Evolutionary conservation across 37 sponge, comb jelly and placozoan genomes (phyloP).

Genomic region (Aphrocallistes beatrix): DNA sequence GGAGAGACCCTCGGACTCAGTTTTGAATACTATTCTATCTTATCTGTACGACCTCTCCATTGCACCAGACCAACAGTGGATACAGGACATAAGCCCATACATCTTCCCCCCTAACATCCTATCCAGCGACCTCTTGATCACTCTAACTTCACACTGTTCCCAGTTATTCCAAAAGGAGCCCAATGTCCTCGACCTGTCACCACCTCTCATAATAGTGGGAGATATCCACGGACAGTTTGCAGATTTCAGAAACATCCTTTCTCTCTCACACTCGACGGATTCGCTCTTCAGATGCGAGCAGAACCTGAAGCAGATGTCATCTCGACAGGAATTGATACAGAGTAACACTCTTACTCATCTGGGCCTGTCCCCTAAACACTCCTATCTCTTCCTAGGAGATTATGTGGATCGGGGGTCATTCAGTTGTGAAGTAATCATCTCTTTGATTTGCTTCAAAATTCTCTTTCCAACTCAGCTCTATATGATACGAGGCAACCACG

Average conservation of each 20-base stretch:
- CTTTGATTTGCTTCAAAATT: slow-evolving; percentile 41
- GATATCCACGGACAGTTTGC: slow-evolving; percentile 14
- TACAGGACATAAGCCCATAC: neutral
- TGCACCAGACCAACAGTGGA: neutral
- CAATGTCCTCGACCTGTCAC: neutral
- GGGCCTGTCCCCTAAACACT: neutral
- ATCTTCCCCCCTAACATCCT: neutral
- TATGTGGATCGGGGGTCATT: slow-evolving; percentile 56
- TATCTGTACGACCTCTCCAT: neutral
- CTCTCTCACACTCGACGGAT: neutral
- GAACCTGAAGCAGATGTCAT: neutral
- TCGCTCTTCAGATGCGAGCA: neutral
- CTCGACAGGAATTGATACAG: neutral
- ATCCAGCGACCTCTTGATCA: neutral
- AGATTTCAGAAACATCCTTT: neutral
- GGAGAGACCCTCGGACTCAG: neutral
- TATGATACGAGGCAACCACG: slow-evolving; percentile 64
- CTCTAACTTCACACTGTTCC: neutral
- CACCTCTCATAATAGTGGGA: neutral
- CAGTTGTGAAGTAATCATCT: slow-evolving; percentile 45
- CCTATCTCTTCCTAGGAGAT: slow-evolving; percentile 65
- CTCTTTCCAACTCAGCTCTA: slow-evolving; percentile 30
- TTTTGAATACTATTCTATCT: neutral
- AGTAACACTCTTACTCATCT: neutral
- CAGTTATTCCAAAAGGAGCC: neutral